Conservation (phyloP, 2,888 invertebrate genomes). For the Pristionchus exspectatus region DNA sequence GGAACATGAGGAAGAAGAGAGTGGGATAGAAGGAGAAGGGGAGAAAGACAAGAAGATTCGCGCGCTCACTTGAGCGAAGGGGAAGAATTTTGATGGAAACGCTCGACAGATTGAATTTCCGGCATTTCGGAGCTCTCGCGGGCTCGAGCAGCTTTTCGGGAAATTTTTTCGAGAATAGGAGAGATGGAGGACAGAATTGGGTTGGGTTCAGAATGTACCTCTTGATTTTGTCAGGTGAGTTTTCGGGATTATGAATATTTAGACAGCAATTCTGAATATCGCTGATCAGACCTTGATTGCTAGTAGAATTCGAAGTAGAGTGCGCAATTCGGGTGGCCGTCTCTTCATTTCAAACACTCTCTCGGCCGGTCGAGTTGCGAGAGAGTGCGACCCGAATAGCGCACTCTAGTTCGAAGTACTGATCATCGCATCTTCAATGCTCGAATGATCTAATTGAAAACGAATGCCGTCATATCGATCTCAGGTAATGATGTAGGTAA, state of each 20-base stretch:
- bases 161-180: background rate
- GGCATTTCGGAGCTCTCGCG: background rate
- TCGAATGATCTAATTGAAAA: too few relatives aligned
- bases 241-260: too few relatives aligned
- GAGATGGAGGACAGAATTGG: background rate
- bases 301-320: too few relatives aligned
- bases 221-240: background rate
- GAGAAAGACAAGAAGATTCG: slow-evolving; percentile 31
- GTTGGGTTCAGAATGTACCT: background rate
- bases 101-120: slow-evolving; percentile 42
- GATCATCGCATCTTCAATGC: too few relatives aligned
- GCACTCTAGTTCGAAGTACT: background rate
- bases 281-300: too few relatives aligned
- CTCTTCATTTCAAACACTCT: too few relatives aligned
- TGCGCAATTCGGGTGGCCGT: too few relatives aligned
- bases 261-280: too few relatives aligned
- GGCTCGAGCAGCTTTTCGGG: background rate
- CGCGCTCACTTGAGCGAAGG: slow-evolving; percentile 1
- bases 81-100: background rate
- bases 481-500: too few relatives aligned
- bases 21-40: background rate
- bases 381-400: too few relatives aligned
- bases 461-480: too few relatives aligned
- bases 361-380: too few relatives aligned
- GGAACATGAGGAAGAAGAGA: background rate